phyloP scores from a whole-genome alignment of 2,888 invertebrate genomes.

The Sussaba pulchella region DNA sequence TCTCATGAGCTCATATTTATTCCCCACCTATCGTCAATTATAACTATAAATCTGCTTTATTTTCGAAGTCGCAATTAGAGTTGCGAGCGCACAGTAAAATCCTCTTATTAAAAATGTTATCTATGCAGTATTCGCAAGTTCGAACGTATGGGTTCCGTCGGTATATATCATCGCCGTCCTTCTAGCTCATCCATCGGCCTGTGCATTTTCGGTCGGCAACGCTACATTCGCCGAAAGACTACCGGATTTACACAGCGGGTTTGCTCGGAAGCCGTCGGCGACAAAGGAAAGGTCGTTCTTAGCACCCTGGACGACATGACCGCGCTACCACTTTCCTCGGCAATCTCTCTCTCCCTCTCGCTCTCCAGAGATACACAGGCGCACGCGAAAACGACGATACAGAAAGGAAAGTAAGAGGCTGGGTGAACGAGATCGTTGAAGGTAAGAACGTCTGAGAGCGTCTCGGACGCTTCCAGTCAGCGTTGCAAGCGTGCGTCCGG shows the following conservation, averaged over 20 bases:
- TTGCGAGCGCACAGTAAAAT: no score
- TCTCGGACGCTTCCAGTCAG: slow-evolving; percentile 7
- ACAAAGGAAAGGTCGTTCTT: slow-evolving; percentile 41
- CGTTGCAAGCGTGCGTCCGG: slow-evolving; percentile 25
- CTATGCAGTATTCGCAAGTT: no score
- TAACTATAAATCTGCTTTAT: no score
- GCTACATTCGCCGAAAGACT: not conserved
- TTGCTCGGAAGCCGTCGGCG: slow-evolving; percentile 45
- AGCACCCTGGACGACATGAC: slow-evolving; percentile 20
- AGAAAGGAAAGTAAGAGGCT: slow-evolving; percentile 23
- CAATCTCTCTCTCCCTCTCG: slow-evolving; percentile 51
- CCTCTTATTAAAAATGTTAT: no score
- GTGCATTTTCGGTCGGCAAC: no score
- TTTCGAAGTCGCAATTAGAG: no score
- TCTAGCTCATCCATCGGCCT: no score
- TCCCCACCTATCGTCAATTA: no score
- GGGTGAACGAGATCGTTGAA: slow-evolving; percentile 30
- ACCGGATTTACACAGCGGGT: slow-evolving; percentile 46
- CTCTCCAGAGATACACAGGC: slow-evolving; percentile 24
- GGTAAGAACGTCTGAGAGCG: slow-evolving; percentile 22
- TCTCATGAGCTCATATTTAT: no score
- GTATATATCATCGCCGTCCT: no score
- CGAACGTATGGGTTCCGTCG: no score
- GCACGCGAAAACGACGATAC: slow-evolving; percentile 18
- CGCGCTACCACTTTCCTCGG: slow-evolving; percentile 44